These are phyloP conservation scores for Eupeodes corollae DNA, from an alignment of 1,140 invertebrate genomes.

Conservation along the genomic window DNA sequence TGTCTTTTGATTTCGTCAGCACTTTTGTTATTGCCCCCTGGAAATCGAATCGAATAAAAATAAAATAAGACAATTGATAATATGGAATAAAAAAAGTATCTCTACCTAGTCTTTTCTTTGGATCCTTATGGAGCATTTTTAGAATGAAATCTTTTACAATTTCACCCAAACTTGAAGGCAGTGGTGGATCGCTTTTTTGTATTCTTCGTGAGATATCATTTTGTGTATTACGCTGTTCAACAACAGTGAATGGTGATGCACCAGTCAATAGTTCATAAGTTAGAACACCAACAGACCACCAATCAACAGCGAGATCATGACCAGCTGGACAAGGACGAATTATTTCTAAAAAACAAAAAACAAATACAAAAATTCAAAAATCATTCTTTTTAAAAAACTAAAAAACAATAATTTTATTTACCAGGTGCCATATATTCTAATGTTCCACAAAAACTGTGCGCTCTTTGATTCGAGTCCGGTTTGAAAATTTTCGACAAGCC, in stretches of 20 bases:
- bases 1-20: slow-evolving; percentile 78
- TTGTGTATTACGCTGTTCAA: slow-evolving; percentile 84
- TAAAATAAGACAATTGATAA: not conserved
- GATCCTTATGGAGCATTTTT: slow-evolving; percentile 79
- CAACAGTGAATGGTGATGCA: slow-evolving; percentile 92
- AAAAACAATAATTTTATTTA: slow-evolving; percentile 1
- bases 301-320: slow-evolving; percentile 90
- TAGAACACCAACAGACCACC: slow-evolving; percentile 96
- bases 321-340: slow-evolving; percentile 69
- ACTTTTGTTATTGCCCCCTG: slow-evolving; percentile 61
- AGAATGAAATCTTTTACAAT: slow-evolving; percentile 52
- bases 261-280: slow-evolving; percentile 95
- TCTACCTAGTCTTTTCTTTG: slow-evolving; percentile 58
- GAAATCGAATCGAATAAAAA: not conserved
- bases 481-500: slow-evolving; percentile 74
- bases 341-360: slow-evolving; percentile 57
- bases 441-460: slow-evolving; percentile 96
- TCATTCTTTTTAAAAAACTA: not conserved
- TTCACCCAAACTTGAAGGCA: slow-evolving; percentile 56
- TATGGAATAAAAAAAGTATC: not conserved
- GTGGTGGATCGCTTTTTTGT: slow-evolving; percentile 71
- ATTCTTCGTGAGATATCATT: slow-evolving; percentile 89
- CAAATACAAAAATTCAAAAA: not conserved
- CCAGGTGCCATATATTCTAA: slow-evolving; percentile 90
- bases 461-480: slow-evolving; percentile 45